phyloP scores from a whole-genome alignment of 2,797 vertebrate species.

The Novumbra hubbsi region DNA sequence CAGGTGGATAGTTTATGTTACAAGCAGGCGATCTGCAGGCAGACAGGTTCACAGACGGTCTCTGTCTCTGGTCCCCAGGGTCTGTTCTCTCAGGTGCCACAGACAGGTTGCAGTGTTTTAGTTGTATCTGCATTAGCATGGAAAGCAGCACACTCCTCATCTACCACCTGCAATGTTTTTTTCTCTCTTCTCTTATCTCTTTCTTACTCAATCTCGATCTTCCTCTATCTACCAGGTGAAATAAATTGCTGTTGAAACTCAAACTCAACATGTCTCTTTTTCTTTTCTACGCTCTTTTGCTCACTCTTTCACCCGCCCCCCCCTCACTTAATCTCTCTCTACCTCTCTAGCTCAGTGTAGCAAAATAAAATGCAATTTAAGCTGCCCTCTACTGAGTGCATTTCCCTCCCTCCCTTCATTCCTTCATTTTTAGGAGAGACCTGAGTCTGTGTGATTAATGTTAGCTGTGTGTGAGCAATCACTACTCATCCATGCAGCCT shows the following conservation, averaged over 20 bases:
- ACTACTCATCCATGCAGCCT: constrained; percentile 64
- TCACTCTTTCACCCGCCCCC: constrained; percentile 20
- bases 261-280: constrained; percentile 28
- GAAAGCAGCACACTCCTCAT: constrained; percentile 45
- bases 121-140: constrained; percentile 66
- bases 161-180: constrained; percentile 32
- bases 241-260: constrained; percentile 17
- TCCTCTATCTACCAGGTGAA: background rate
- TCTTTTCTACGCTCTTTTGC: background rate
- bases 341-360: constrained; percentile 32
- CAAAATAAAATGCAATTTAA: background rate
- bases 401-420: constrained; percentile 5
- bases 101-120: constrained; percentile 60
- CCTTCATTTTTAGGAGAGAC: constrained; percentile 41
- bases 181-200: background rate
- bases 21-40: constrained; percentile 50
- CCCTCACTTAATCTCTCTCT: constrained; percentile 24
- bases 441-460: constrained; percentile 67
- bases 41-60: constrained; percentile 58
- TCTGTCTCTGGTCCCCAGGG: constrained; percentile 61
- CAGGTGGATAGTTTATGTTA: constrained; percentile 59
- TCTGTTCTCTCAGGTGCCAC: constrained; percentile 53
- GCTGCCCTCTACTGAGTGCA: background rate
- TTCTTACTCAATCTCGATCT: constrained; percentile 25
- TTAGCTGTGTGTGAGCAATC: constrained; percentile 71